These are phyloP conservation scores for Hypanus sabinus DNA, from an alignment of 2,113 vertebrate species.

Conservation along the genomic window DNA sequence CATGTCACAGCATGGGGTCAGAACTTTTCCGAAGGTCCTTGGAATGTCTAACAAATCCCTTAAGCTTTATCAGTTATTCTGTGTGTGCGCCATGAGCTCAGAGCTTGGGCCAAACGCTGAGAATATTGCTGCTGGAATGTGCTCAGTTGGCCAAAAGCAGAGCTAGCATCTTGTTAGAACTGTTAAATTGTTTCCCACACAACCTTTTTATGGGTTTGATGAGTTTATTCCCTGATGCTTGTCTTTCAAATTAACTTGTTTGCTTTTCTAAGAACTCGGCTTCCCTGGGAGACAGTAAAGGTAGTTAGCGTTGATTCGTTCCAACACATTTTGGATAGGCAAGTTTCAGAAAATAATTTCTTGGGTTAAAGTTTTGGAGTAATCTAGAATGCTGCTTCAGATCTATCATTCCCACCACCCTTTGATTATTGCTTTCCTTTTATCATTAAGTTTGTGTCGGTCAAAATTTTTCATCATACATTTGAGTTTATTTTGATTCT, in stretches of 20 bases:
- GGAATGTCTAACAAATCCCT: slow-evolving; percentile 69
- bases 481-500: no score
- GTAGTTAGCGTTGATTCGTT: not conserved
- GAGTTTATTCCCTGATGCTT: slow-evolving; percentile 38
- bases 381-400: not conserved
- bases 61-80: slow-evolving; percentile 54
- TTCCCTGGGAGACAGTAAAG: not conserved
- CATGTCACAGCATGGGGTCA: slow-evolving; percentile 46
- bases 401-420: not conserved
- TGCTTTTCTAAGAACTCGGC: not conserved
- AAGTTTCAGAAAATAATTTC: not conserved
- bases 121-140: slow-evolving; percentile 58
- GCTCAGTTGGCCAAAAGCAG: slow-evolving; percentile 59
- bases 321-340: not conserved
- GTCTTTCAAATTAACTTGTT: not conserved
- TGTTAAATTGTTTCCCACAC: slow-evolving; percentile 48
- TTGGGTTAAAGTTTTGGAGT: not conserved
- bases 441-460: not conserved
- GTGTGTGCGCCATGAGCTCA: slow-evolving; percentile 49
- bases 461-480: not conserved
- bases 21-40: slow-evolving; percentile 52
- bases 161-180: slow-evolving; percentile 59
- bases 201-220: slow-evolving; percentile 47
- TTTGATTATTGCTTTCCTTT: not conserved
- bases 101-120: slow-evolving; percentile 50